Percentiles rank a stretch among this genome's conserved stretches.
These are phyloP conservation scores for Linhomoeus sp. DNA, from an alignment of 2,888 invertebrate species.

Conservation along the genomic window DNA sequence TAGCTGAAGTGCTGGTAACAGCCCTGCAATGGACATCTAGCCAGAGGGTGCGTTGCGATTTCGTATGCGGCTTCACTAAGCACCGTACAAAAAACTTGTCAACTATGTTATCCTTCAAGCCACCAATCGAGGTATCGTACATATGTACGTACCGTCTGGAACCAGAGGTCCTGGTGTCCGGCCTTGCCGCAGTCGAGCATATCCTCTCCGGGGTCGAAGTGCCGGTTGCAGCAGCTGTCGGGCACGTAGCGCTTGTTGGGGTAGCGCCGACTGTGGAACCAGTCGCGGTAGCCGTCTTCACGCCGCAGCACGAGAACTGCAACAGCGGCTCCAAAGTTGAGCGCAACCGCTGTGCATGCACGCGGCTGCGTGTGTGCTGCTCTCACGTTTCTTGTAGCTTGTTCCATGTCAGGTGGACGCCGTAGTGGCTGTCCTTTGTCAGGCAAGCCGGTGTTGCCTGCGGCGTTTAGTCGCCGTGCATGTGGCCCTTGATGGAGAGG, in stretches of 20 bases:
- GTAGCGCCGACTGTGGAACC: conserved; percentile 59
- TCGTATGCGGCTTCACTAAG: too few relatives aligned
- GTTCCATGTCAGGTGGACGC: conserved; percentile 47
- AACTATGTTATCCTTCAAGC: too few relatives aligned
- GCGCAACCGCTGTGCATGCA: too few relatives aligned
- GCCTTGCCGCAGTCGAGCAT: conserved; percentile 23
- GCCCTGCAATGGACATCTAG: conserved; percentile 43
- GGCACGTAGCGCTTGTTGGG: conserved; percentile 51
- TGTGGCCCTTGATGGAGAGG: conserved; percentile 37
- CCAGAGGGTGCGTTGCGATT: too few relatives aligned
- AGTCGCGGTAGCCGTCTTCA: conserved; percentile 55
- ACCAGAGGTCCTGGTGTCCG: conserved; percentile 14
- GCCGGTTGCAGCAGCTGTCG: conserved; percentile 46
- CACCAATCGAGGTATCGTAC: too few relatives aligned
- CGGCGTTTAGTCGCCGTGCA: conserved; percentile 46
- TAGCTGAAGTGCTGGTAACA: conserved; percentile 53
- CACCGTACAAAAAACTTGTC: too few relatives aligned
- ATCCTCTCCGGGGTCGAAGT: conserved; percentile 5
- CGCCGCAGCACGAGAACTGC: conserved; percentile 60
- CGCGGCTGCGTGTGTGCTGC: too few relatives aligned
- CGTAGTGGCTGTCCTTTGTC: conserved; percentile 35
- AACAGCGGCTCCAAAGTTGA: conserved; percentile 7
- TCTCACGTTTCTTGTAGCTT: conserved; percentile 45
- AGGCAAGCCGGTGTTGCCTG: conserved; percentile 40
- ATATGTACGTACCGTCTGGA: conserved; percentile 6